Evolutionary conservation across 1,140 invertebrate species (phyloP), one percentile per base, ranked within the genome.

Genomic region (Temnothorax nylanderi): DNA sequence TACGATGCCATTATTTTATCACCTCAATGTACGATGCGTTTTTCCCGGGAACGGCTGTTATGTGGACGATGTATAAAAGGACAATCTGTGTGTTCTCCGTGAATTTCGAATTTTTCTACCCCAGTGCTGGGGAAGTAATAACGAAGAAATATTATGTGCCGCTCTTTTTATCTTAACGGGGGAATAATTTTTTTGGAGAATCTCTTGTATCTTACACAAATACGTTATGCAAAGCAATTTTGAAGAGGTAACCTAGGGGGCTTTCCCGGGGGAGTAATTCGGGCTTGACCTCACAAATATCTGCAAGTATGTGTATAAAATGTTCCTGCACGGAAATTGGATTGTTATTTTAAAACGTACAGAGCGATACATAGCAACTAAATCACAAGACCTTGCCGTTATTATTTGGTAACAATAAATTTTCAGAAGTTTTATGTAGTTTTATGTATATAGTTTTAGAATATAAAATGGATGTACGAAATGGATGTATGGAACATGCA

Each of bases 271-370:
- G 89, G 90, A 91, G 87, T 87, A 87, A 91, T 91, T 89, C 64
- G 26, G 51, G 77, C 82, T 85, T 88, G 89, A 91, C 89, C 89
- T 87, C 90, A 85, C 90, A 91, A 91, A 91, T 91, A 91, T 91
- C 85, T 78, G 80, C 54, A 74, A 62, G 85, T 85, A 85, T 77
- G 78, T 54, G 74, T 90, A 86, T 88, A 88, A 90, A 89, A 86
- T 90, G 89, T 90, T 88, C 87, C 76, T 86, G 84, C 74, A 51
- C 32, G 84, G 77, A 88, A 87, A 91, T 89, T 72, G 87, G 90
- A 91, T 89, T 90, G 89, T 91, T 91, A 87, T 90, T 91, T 90
- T 86, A 87, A 90, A 90, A 89, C 82, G 76, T 84, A 87, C 71
- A 91, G 86, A 74, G 44, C 56, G 18, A n/a, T 75, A 75, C 41